Percentiles rank a stretch among this genome's conserved stretches.
Conservation (phyloP, 2,113 vertebrate species). For the Rousettus leschenaultii region DNA sequence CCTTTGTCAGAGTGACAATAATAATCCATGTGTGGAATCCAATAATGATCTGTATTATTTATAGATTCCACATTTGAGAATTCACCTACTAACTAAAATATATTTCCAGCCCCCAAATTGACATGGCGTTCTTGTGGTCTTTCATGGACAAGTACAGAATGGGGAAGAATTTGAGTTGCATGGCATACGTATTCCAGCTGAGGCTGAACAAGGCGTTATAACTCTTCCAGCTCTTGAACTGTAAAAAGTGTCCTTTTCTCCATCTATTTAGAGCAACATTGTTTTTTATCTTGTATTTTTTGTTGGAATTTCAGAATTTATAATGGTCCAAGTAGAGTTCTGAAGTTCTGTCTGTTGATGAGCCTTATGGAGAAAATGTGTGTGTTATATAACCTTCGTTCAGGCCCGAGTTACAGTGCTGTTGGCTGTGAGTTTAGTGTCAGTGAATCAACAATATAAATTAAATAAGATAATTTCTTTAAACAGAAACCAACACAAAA, state of each 20-base stretch:
- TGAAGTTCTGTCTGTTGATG: too few species aligned
- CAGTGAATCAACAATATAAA: not conserved
- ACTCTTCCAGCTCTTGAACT: not conserved
- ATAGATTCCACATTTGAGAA: not conserved
- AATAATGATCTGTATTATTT: too few species aligned
- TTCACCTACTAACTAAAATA: not conserved
- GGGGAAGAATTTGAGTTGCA: not conserved
- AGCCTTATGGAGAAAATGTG: rapidly evolving
- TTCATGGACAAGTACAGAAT: not conserved
- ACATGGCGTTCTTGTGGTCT: rapidly evolving
- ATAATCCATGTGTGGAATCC: too few species aligned
- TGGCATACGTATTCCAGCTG: not conserved
- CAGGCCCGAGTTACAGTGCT: not conserved
- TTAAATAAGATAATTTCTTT: not conserved
- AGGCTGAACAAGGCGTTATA: not conserved
- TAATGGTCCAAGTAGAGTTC: too few species aligned
- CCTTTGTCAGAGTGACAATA: not conserved
- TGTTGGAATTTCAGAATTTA: not conserved
- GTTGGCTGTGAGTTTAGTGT: not conserved
- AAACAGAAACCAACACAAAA: not conserved
- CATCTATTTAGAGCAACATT: not conserved
- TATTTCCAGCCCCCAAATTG: too few species aligned
- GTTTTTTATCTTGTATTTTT: not conserved
- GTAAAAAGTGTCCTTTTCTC: not conserved
- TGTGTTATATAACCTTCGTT: not conserved